A percentile compares a stretch with the other conserved stretches of the same genome.
Conservation (phyloP, 2,888 invertebrate genomes). For the Clivina fossor region DNA sequence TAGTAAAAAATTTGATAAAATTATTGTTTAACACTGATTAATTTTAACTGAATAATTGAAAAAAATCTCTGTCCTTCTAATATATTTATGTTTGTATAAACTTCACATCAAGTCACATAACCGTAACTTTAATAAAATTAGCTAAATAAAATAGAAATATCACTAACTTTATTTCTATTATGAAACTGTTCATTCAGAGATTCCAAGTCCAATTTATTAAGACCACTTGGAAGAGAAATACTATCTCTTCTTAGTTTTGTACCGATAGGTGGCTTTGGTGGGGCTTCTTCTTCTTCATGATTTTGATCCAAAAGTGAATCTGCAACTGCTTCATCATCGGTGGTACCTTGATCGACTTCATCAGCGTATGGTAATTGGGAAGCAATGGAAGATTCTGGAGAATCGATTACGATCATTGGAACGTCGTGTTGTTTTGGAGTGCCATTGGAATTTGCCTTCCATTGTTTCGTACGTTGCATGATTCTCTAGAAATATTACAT, state of each 20-base stretch:
- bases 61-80: no score
- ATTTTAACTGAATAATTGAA: no score
- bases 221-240: constrained; percentile 70
- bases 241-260: constrained; percentile 63
- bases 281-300: not conserved
- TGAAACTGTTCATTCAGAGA: constrained; percentile 54
- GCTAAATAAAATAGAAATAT: no score
- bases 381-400: constrained; percentile 16
- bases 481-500: no score
- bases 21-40: no score
- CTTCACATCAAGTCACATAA: no score
- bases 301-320: not conserved
- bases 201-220: constrained; percentile 67
- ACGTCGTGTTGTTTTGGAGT: constrained; percentile 7
- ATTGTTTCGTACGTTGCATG: constrained; percentile 15
- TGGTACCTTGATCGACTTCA: constrained; percentile 6
- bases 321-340: constrained; percentile 4
- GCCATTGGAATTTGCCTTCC: not conserved
- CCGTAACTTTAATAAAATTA: no score
- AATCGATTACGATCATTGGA: constrained; percentile 29
- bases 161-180: constrained; percentile 39
- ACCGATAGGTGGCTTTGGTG: not conserved
- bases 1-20: no score
- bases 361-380: constrained; percentile 26
- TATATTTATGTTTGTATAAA: no score